Evolutionary conservation across 2,888 invertebrate species (phyloP), one percentile per base, ranked within the genome.

Genomic region (Agonopterix arenella): DNA sequence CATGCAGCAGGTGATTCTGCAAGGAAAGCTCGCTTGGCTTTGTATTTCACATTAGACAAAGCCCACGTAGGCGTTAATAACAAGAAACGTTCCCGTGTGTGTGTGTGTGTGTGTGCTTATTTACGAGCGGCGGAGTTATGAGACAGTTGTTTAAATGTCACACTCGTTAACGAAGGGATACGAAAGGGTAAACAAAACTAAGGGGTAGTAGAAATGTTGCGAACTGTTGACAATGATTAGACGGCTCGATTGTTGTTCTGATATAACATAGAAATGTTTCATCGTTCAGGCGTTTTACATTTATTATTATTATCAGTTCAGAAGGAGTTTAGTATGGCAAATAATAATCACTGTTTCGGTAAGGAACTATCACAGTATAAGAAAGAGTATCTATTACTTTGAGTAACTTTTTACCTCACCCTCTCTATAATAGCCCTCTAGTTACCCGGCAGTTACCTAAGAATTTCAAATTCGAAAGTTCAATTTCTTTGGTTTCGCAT

Each of bases 131-230:
- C 11, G 8, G 38, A 46, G 47, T 42, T 48, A 37, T 36, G 13
- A 45, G 48, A 11, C 13, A 56, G 60, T 66, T 65, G 66, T 71
- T 72, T 70, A 75, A 79, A 80, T 77, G 77, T 71, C 73, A 75
- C 51, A 59, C 65, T 77, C 68, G 70, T 79, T 77, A 78, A 54
- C 55, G 53, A 60, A 67, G 68, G 62, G 64, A 68, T 60, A 44
- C 36, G 28, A 28, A 28, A 28, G 28, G 28, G 28, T 28, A 28
- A 13, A 36, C 46, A 10, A 38, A 8, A n/a, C 13, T 13, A 40
- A 40, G n/a, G 40, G 9, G n/a, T 47, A 56, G 56, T 52, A 46
- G 52, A 53, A 47, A 55, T 52, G 55, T 54, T 53, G 41, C 43
- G 44, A 45, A 51, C 47, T 40, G 49, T 51, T 48, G 51, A 44